These are phyloP conservation scores for Nerophis lumbriciformis DNA, from an alignment of 2,113 vertebrate genomes.

Conservation along the genomic window DNA sequence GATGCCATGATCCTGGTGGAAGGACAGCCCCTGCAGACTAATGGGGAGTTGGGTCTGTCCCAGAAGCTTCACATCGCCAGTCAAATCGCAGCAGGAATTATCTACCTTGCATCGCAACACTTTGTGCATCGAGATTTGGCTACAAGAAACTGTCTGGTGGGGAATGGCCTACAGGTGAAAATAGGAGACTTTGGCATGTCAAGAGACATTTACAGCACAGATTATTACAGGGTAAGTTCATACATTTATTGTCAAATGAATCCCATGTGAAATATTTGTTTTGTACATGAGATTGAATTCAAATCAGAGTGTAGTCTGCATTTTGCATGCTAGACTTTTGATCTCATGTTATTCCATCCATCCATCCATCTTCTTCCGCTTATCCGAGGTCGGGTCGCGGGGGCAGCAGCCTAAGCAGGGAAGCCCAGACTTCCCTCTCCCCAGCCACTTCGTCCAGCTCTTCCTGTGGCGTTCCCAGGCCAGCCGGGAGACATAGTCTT, in stretches of 20 bases:
- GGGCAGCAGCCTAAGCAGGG: no score
- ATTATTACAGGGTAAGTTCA: constrained; percentile 93
- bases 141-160: constrained; percentile 95
- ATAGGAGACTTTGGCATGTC: constrained; percentile 99
- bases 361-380: no score
- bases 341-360: no score
- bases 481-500: no score
- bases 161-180: constrained; percentile 91
- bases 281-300: no score
- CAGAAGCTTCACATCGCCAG: constrained; percentile 97
- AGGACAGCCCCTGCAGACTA: constrained; percentile 88
- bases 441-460: no score
- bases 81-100: constrained; percentile 95
- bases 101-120: constrained; percentile 94
- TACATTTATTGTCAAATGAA: not conserved
- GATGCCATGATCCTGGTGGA: constrained; percentile 97
- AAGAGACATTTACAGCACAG: constrained; percentile 97
- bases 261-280: not conserved
- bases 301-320: no score
- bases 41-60: constrained; percentile 88
- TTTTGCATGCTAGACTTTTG: no score
- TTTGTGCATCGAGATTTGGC: constrained; percentile 97
- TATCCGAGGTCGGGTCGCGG: no score
- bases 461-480: no score
- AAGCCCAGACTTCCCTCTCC: no score